These are phyloP conservation scores for Erpobdella octoculata DNA, from an alignment of 2,888 invertebrate genomes.

Conservation along the genomic window DNA sequence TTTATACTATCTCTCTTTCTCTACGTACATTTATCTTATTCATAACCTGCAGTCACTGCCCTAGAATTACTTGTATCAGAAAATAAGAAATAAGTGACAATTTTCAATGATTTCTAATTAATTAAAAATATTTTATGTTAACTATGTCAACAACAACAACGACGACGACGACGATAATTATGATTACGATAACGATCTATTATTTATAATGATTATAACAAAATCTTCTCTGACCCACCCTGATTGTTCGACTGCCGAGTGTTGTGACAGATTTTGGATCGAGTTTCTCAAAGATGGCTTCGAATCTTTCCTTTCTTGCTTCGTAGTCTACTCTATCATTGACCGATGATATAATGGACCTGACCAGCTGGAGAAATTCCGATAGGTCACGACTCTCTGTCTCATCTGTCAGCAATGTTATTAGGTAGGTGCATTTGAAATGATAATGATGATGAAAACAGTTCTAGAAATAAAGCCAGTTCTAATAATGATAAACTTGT, in stretches of 20 bases:
- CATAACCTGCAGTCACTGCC: no score
- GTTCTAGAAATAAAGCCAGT: not conserved
- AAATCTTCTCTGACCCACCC: no score
- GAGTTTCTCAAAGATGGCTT: conserved; percentile 82
- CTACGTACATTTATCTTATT: no score
- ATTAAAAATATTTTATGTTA: no score
- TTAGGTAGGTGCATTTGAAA: no score
- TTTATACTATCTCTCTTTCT: no score
- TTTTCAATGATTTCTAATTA: no score
- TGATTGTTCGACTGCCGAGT: conserved; percentile 68
- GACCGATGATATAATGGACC: conserved; percentile 80
- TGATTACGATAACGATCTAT: not conserved
- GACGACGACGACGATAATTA: not conserved
- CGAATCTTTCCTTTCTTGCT: conserved; percentile 76
- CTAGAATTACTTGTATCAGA: no score
- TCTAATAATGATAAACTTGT: not conserved
- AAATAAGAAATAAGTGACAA: no score
- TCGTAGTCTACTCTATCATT: conserved; percentile 86
- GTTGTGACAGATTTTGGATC: conserved; percentile 80
- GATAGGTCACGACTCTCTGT: conserved; percentile 69
- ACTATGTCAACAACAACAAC: not conserved
- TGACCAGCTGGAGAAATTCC: conserved; percentile 72
- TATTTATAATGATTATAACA: no score
- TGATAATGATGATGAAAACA: not conserved
- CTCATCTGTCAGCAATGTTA: not conserved